These are phyloP conservation scores for Rhodinocichla rosea DNA, from an alignment of 2,113 vertebrate species.

Conservation along the genomic window DNA sequence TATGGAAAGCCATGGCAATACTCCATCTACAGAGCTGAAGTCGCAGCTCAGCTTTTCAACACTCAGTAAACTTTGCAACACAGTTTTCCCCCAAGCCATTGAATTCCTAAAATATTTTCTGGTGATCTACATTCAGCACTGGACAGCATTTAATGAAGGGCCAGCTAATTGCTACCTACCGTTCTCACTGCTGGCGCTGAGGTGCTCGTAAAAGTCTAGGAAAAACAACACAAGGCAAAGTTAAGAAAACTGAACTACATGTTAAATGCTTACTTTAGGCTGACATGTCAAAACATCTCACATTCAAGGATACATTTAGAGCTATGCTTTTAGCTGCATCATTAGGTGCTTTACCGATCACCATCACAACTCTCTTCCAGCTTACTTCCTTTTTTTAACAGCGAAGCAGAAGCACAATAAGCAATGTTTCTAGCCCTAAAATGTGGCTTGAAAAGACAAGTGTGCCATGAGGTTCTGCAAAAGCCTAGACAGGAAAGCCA, in stretches of 20 bases:
- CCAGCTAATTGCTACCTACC: conserved; percentile 61
- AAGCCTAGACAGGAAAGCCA: not conserved
- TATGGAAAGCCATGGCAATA: not conserved
- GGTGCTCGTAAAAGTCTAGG: conserved; percentile 49
- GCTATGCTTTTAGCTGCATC: not conserved
- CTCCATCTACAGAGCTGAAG: not conserved
- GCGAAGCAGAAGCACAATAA: not conserved
- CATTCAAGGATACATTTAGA: not conserved
- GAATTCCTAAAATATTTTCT: conserved; percentile 45
- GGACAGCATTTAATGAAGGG: conserved; percentile 28
- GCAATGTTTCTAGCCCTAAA: fast-evolving
- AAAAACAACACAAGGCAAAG: conserved; percentile 52
- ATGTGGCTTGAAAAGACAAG: not conserved
- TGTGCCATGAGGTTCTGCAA: not conserved
- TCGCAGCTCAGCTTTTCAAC: not conserved
- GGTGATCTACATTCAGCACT: conserved; percentile 24
- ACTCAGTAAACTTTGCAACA: not conserved
- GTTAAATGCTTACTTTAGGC: not conserved
- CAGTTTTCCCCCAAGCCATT: not conserved
- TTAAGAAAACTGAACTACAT: conserved; percentile 32
- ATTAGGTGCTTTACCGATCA: not conserved
- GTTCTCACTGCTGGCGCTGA: conserved; percentile 40
- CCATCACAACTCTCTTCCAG: not conserved
- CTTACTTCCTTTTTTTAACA: not conserved
- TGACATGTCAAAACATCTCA: not conserved